Evolutionary conservation across 2,797 vertebrate genomes (phyloP).

Genomic region (Hozukius guyotensis): DNA sequence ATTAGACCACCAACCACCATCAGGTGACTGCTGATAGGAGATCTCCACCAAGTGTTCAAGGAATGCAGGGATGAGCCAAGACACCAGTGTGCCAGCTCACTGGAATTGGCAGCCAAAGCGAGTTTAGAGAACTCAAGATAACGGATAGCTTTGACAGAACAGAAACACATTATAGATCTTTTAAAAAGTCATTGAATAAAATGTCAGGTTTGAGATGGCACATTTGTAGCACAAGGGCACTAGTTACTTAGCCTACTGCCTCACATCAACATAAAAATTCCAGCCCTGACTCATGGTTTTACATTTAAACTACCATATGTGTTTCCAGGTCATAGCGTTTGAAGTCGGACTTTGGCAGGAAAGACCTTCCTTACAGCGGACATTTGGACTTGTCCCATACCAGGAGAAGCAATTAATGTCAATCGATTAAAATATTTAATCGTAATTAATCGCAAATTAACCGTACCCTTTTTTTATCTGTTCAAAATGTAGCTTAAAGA

Average conservation of each 20-base stretch:
- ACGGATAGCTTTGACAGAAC: background rate
- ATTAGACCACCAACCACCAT: slow-evolving; percentile 75
- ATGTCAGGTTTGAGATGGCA: background rate
- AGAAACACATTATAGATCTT: background rate
- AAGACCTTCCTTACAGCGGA: background rate
- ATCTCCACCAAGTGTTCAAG: slow-evolving; percentile 63
- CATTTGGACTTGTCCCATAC: background rate
- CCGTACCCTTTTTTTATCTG: no score
- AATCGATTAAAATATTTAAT: no score
- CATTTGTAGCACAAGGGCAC: background rate
- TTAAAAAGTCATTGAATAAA: background rate
- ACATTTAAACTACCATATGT: background rate
- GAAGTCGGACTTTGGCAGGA: slow-evolving; percentile 10
- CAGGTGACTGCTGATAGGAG: slow-evolving; percentile 74
- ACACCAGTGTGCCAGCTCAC: slow-evolving; percentile 23
- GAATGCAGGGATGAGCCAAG: slow-evolving; percentile 63
- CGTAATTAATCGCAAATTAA: no score
- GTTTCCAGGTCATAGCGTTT: background rate
- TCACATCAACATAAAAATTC: background rate
- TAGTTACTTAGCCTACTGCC: background rate
- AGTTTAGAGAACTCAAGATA: slow-evolving; percentile 19
- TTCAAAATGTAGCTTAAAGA: no score
- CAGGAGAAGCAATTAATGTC: slow-evolving; percentile 1
- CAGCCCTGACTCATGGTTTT: background rate
- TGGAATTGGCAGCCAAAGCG: slow-evolving; percentile 25